Evolutionary conservation across 1,140 invertebrate species (phyloP).

Genomic region (Phenacoccus solenopsis): DNA sequence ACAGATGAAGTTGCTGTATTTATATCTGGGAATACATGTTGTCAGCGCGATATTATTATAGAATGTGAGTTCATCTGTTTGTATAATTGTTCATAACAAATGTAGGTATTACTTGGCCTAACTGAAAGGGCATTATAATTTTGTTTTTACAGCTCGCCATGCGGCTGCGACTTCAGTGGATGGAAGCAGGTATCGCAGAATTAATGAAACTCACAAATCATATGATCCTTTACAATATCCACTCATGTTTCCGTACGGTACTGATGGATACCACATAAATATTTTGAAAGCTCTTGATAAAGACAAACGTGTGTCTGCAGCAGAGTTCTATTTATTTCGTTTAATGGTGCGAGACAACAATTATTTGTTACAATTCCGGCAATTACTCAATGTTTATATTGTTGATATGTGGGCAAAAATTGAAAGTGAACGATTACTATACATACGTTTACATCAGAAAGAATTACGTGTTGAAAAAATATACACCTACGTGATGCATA

Average conservation of each 20-base stretch:
- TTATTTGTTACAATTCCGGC: conserved; percentile 26
- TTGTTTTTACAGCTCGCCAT: too few relatives aligned
- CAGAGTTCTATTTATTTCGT: conserved; percentile 27
- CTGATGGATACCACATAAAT: conserved; percentile 25
- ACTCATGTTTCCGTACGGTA: conserved; percentile 30
- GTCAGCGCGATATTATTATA: too few relatives aligned
- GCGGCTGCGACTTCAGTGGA: too few relatives aligned
- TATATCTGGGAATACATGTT: too few relatives aligned
- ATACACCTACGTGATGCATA: conserved; percentile 33
- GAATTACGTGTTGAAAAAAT: conserved; percentile 36
- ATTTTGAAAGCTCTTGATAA: neutral
- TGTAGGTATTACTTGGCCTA: too few relatives aligned
- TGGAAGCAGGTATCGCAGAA: too few relatives aligned
- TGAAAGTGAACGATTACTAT: conserved; percentile 35
- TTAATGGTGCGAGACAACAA: conserved; percentile 23
- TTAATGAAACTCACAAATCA: conserved; percentile 29
- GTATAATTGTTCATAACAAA: too few relatives aligned
- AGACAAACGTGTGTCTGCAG: conserved; percentile 25
- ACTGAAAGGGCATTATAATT: too few relatives aligned
- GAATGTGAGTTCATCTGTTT: too few relatives aligned
- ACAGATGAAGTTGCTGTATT: too few relatives aligned
- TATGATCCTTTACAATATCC: conserved; percentile 34
- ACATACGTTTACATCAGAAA: conserved; percentile 33
- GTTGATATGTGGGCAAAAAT: conserved; percentile 39
- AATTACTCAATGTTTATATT: conserved; percentile 23